phyloP scores from a whole-genome alignment of 2,797 vertebrate species.

The Coccyzus lansbergi region DNA sequence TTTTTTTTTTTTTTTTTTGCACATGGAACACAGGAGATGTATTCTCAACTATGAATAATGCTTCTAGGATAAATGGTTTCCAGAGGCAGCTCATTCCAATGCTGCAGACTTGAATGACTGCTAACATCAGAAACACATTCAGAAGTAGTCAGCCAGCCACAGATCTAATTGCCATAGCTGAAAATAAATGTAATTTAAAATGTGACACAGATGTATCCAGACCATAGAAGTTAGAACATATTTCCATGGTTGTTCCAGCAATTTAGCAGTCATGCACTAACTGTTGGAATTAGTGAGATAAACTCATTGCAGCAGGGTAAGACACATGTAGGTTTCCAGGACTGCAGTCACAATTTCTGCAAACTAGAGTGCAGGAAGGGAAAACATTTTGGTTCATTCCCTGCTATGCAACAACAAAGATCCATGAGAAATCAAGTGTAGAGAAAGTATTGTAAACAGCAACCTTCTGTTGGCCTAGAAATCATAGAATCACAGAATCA shows the following conservation, averaged over 20 bases:
- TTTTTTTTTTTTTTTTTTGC: background rate
- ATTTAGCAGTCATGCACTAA: background rate
- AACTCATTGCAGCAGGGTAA: background rate
- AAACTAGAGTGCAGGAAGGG: background rate
- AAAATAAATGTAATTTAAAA: constrained; percentile 52
- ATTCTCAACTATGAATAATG: background rate
- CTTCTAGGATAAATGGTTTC: constrained; percentile 19
- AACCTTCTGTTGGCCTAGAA: background rate
- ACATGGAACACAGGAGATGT: background rate
- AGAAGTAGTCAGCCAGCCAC: constrained; percentile 32
- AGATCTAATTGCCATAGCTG: constrained; percentile 33
- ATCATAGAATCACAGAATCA: no score
- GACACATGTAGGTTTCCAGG: background rate
- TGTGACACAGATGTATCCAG: constrained; percentile 8
- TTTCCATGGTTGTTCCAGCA: background rate
- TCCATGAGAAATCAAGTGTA: background rate
- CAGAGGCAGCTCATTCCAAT: background rate
- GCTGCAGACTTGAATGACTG: background rate
- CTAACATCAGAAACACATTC: constrained; percentile 22
- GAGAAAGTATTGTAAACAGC: background rate
- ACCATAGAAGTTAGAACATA: background rate
- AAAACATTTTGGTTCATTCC: background rate
- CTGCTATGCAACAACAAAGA: background rate
- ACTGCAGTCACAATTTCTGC: background rate
- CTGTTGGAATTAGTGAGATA: background rate